Conservation (phyloP, 2,113 vertebrate genomes). For the Forbesichthys agassizii region DNA sequence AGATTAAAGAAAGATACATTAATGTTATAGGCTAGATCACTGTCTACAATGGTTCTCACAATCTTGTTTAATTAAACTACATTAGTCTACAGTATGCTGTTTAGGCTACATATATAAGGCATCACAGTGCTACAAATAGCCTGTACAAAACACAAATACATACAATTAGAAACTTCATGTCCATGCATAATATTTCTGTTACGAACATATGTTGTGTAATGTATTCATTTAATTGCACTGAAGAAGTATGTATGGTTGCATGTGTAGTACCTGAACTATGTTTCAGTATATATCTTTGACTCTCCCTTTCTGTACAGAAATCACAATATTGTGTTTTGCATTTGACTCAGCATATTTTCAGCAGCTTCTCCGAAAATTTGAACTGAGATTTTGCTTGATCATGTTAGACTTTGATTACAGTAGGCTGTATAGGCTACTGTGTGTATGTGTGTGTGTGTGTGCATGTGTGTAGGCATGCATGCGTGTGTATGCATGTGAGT, state of each 20-base stretch:
- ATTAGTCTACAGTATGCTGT: too few species aligned
- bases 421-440: not conserved
- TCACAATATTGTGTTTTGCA: slow-evolving; percentile 4
- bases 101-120: too few species aligned
- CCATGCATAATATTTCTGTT: not conserved
- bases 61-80: too few species aligned
- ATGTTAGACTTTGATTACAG: slow-evolving; percentile 3
- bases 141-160: too few species aligned
- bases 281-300: slow-evolving; percentile 15
- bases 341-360: slow-evolving; percentile 24
- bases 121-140: too few species aligned
- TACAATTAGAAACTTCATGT: too few species aligned
- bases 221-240: slow-evolving; percentile 22
- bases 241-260: slow-evolving; percentile 22
- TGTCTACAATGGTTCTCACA: too few species aligned
- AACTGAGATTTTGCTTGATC: slow-evolving; percentile 33
- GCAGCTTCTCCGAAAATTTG: slow-evolving; percentile 9
- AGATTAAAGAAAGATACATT: too few species aligned
- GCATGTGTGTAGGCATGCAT: not conserved
- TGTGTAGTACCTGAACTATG: slow-evolving; percentile 29
- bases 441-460: not conserved
- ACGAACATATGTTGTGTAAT: slow-evolving; percentile 23
- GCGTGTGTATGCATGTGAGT: slow-evolving; percentile 1
- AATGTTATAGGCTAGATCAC: too few species aligned
- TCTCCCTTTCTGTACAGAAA: slow-evolving; percentile 17